phyloP scores from a whole-genome alignment of 2,797 vertebrate genomes.

The Poecilia picta region DNA sequence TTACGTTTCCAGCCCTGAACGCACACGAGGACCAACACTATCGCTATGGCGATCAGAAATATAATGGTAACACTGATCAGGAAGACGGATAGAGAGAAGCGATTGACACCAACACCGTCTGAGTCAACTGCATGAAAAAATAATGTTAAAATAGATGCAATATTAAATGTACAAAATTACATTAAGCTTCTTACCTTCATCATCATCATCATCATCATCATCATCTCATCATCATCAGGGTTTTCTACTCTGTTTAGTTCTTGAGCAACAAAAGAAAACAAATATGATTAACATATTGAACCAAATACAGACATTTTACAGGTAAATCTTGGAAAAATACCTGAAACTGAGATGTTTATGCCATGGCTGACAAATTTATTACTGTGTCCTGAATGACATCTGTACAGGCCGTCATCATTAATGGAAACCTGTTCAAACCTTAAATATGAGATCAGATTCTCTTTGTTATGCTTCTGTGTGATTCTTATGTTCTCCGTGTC shows the following conservation, averaged over 20 bases:
- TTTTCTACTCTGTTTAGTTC: constrained; percentile 1
- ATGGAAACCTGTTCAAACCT: constrained; percentile 57
- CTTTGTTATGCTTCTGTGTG: background rate
- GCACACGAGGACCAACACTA: constrained; percentile 10
- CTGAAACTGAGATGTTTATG: constrained; percentile 68
- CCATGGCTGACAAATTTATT: background rate
- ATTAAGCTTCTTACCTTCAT: constrained; percentile 19
- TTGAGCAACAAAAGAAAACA: constrained; percentile 11
- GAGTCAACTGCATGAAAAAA: background rate
- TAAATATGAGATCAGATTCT: constrained; percentile 46
- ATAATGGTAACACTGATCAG: constrained; percentile 33
- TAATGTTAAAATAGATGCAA: background rate
- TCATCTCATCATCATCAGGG: background rate
- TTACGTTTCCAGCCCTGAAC: constrained; percentile 44
- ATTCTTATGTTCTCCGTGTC: constrained; percentile 23
- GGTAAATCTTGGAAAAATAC: constrained; percentile 27
- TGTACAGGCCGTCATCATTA: constrained; percentile 52
- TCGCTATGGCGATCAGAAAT: constrained; percentile 32
- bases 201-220: background rate
- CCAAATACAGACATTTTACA: background rate
- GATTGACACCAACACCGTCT: accelerated
- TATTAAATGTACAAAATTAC: background rate
- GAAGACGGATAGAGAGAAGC: constrained; percentile 38
- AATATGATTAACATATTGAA: background rate
- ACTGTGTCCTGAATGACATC: constrained; percentile 15